Percentiles rank a stretch among this genome's conserved stretches.
Evolutionary conservation across 2,113 vertebrate species (phyloP).

Genomic region (Leptobrachium ailaonicum): DNA sequence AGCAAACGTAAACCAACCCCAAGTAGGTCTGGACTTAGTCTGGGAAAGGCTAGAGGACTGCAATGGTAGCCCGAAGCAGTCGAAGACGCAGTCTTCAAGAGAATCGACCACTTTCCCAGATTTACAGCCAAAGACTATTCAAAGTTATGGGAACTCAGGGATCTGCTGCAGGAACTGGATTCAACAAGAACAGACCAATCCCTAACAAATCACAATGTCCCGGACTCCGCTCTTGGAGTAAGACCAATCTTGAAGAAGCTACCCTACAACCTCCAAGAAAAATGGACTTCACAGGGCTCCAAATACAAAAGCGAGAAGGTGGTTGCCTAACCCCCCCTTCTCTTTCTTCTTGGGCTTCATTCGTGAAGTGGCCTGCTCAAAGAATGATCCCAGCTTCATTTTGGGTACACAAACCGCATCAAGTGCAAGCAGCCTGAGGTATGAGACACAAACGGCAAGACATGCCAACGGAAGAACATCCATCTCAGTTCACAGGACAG

Average conservation of each 20-base stretch:
- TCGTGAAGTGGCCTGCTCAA: no score
- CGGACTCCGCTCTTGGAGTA: not conserved
- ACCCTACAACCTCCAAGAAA: no score
- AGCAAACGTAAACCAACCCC: not conserved
- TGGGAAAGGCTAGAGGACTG: not conserved
- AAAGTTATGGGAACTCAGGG: no score
- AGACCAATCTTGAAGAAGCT: not conserved
- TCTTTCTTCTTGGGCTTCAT: no score
- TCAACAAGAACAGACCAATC: no score
- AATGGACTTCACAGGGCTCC: no score
- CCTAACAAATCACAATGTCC: not conserved
- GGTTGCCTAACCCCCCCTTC: not conserved
- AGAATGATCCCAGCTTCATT: not conserved
- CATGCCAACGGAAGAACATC: no score
- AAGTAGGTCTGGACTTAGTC: not conserved
- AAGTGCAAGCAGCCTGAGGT: no score
- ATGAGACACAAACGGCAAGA: no score
- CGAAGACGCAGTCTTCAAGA: slow-evolving; percentile 8
- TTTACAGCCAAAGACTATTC: not conserved
- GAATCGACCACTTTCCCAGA: slow-evolving; percentile 1
- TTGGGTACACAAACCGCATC: not conserved
- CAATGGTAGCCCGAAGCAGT: not conserved
- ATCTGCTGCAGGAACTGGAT: not conserved
- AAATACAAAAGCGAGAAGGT: no score
- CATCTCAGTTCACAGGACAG: no score